Evolutionary conservation across 2,113 vertebrate genomes (phyloP).

Genomic region (Lepisosteus osseus): DNA sequence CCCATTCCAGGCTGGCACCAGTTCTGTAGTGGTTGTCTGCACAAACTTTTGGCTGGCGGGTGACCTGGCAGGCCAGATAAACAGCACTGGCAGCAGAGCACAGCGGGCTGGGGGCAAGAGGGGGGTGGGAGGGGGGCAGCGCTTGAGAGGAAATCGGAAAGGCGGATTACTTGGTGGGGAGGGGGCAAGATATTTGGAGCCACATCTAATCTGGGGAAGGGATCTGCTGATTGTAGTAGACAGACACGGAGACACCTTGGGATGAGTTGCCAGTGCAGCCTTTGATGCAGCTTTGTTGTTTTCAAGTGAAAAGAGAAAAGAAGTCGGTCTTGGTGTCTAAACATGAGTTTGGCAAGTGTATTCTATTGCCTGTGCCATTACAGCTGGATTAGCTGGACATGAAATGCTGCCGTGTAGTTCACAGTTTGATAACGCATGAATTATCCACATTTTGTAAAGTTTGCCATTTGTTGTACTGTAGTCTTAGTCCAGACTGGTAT

Average conservation of each 20-base stretch:
- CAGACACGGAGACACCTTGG: background rate
- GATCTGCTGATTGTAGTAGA: slow-evolving; percentile 42
- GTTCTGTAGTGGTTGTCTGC: slow-evolving; percentile 60
- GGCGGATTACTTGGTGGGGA: slow-evolving; percentile 35
- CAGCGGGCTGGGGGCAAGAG: slow-evolving; percentile 23
- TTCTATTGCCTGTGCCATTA: no score
- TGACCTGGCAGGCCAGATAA: slow-evolving; percentile 53
- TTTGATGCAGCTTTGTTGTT: background rate
- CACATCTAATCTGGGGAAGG: slow-evolving; percentile 50
- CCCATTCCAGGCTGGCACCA: slow-evolving; percentile 75
- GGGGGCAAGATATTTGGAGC: slow-evolving; percentile 47
- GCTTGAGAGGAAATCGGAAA: slow-evolving; percentile 40
- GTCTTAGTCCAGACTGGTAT: no score
- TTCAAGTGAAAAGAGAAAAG: background rate
- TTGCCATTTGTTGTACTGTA: no score
- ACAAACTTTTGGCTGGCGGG: slow-evolving; percentile 63
- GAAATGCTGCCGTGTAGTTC: no score
- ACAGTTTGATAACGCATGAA: no score
- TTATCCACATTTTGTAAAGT: no score
- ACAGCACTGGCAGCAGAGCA: slow-evolving; percentile 49
- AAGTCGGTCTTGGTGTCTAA: no score
- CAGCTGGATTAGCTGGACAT: no score
- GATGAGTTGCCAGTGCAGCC: background rate
- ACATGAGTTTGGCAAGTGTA: no score
- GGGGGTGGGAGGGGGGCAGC: slow-evolving; percentile 23